Conservation (phyloP, 2,888 invertebrate genomes). For the Heliconius ismenius region DNA sequence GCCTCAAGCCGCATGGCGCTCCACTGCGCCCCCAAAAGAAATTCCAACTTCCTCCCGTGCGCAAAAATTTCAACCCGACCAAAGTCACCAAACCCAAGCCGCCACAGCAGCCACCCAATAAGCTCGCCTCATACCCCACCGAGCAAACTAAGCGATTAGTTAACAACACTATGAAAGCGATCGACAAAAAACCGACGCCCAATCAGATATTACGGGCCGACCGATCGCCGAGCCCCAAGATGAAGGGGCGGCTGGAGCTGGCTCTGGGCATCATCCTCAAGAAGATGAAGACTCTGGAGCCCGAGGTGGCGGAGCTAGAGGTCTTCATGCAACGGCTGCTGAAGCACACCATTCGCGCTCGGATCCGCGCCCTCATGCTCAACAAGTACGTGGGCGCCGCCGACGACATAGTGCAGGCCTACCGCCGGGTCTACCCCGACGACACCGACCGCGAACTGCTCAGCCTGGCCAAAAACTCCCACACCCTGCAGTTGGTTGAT, state of each 20-base stretch:
- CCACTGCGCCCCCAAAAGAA: constrained; percentile 46
- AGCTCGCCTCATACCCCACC: constrained; percentile 47
- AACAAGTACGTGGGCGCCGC: constrained; percentile 55
- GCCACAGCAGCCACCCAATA: constrained; percentile 48
- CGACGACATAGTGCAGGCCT: constrained; percentile 52
- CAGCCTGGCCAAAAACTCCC: constrained; percentile 50
- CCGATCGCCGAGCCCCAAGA: constrained; percentile 52
- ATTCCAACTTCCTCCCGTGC: constrained; percentile 33
- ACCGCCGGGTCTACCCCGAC: constrained; percentile 56
- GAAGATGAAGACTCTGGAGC: constrained; percentile 52
- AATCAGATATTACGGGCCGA: constrained; percentile 51
- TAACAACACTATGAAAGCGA: constrained; percentile 21
- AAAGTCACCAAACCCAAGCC: constrained; percentile 55
- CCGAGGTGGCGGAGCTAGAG: constrained; percentile 33
- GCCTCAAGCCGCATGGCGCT: constrained; percentile 46
- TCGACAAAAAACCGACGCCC: constrained; percentile 22
- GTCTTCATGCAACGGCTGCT: constrained; percentile 52
- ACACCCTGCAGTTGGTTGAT: constrained; percentile 44
- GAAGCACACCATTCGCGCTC: constrained; percentile 63
- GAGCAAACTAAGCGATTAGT: constrained; percentile 38
- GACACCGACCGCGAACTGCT: constrained; percentile 60
- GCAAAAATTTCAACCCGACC: constrained; percentile 51
- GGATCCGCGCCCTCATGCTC: constrained; percentile 60
- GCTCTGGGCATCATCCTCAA: constrained; percentile 65
- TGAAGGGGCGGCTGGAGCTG: constrained; percentile 67